Conservation (phyloP, 2,113 vertebrate genomes). For the Nematolebias whitei region DNA sequence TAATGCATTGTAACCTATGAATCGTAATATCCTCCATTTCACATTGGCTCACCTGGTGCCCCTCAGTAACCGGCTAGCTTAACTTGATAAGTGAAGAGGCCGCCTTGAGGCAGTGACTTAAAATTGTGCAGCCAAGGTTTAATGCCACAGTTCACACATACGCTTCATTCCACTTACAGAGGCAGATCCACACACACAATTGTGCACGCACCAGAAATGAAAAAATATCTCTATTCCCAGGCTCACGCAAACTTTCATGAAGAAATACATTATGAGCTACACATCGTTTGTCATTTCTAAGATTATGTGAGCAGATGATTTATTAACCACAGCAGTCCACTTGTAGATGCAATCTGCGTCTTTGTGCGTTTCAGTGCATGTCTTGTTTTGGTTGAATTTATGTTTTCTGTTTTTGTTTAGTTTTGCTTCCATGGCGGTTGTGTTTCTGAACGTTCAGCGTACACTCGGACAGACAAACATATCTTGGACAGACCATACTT, state of each 20-base stretch:
- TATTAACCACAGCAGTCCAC: slow-evolving; percentile 39
- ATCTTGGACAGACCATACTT: not conserved
- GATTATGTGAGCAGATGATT: slow-evolving; percentile 53
- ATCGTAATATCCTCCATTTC: slow-evolving; percentile 32
- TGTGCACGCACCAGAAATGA: slow-evolving; percentile 27
- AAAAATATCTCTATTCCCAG: slow-evolving; percentile 22
- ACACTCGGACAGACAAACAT: slow-evolving; percentile 1
- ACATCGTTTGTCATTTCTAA: slow-evolving; percentile 52
- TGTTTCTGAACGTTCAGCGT: not conserved
- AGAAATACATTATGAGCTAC: slow-evolving; percentile 43
- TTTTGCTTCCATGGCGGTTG: not conserved
- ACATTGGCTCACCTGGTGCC: slow-evolving; percentile 55
- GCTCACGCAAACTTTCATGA: slow-evolving; percentile 15
- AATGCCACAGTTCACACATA: slow-evolving; percentile 36
- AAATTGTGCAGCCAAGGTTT: slow-evolving; percentile 49
- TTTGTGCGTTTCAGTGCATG: slow-evolving; percentile 9
- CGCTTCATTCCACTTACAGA: not conserved
- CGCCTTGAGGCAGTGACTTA: slow-evolving; percentile 41
- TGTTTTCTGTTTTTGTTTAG: not conserved
- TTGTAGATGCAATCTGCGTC: slow-evolving; percentile 18
- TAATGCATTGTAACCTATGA: slow-evolving; percentile 16
- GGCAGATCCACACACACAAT: slow-evolving; percentile 3
- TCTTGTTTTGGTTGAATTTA: slow-evolving; percentile 6
- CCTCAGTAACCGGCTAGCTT: slow-evolving; percentile 41
- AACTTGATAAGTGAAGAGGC: slow-evolving; percentile 60